Conservation (phyloP, 64 coral and sea anemone species). For the Pocillopora damicornis region DNA sequence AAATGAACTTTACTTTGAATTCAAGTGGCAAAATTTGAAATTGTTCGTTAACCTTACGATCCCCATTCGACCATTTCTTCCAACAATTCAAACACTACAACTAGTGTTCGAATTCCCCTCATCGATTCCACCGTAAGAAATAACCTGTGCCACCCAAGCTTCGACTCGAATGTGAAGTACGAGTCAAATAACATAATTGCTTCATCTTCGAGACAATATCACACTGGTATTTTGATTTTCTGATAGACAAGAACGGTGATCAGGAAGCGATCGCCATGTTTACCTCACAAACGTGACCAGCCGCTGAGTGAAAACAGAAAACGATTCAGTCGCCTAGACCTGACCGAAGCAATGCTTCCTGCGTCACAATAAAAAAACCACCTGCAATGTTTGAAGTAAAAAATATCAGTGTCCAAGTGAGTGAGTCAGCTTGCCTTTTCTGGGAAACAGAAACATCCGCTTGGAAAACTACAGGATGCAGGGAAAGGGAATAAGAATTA, state of each 20-base stretch:
- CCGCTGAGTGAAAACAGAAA: no score
- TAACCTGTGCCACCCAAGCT: constrained; percentile 1
- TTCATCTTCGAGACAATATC: no score
- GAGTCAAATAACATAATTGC: no score
- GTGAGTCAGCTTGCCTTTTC: background rate
- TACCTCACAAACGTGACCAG: background rate
- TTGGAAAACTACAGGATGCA: background rate
- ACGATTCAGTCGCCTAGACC: background rate
- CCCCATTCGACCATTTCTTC: no score
- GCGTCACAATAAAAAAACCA: background rate
- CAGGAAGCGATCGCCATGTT: background rate
- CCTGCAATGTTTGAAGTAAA: background rate
- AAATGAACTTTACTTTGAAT: no score
- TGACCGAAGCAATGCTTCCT: background rate
- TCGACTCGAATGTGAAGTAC: background rate
- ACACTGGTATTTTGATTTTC: no score
- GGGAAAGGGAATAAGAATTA: background rate
- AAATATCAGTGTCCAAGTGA: background rate
- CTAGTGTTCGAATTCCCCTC: background rate
- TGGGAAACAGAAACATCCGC: background rate
- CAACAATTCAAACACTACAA: background rate
- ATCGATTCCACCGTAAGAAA: constrained; percentile 7
- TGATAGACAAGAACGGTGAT: no score
- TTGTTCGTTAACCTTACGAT: no score
- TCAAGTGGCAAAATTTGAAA: no score